These are phyloP conservation scores for Ectobius pallidus DNA, from an alignment of 2,888 invertebrate species.

Conservation along the genomic window DNA sequence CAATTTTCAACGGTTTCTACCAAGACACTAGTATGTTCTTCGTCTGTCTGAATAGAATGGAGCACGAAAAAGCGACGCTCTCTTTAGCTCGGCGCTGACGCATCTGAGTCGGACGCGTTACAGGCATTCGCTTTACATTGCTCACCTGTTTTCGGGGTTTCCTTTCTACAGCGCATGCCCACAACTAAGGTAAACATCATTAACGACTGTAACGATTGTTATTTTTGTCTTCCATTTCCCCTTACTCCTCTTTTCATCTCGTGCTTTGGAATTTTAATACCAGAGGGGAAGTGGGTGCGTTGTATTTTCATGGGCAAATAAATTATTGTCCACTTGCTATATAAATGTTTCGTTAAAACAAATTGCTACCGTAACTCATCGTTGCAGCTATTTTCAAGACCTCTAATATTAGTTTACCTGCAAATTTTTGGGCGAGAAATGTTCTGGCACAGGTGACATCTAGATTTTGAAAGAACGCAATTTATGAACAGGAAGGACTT, in stretches of 20 bases:
- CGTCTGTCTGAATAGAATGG: no score
- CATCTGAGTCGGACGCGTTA: conserved; percentile 3
- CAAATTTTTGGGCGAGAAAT: not conserved
- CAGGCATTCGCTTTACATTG: not conserved
- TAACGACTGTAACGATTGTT: conserved; percentile 19
- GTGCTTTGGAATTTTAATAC: not conserved
- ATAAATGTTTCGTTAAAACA: not conserved
- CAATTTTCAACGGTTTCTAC: no score
- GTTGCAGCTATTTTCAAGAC: not conserved
- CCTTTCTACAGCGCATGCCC: conserved; percentile 25
- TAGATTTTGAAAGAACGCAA: not conserved
- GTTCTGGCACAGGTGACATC: not conserved
- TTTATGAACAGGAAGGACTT: no score
- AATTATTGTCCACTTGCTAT: not conserved
- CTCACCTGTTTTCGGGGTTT: conserved; percentile 25
- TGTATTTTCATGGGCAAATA: conserved; percentile 2
- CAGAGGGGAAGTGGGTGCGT: not conserved
- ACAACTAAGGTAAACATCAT: conserved; percentile 27
- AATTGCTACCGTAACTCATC: not conserved
- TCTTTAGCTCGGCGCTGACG: not conserved
- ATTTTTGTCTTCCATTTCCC: not conserved
- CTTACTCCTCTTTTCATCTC: not conserved
- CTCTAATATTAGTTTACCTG: not conserved
- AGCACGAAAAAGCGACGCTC: not conserved
- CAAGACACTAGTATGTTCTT: no score